phyloP scores from a whole-genome alignment of 2,888 invertebrate species.

The Clusia tigrina region DNA sequence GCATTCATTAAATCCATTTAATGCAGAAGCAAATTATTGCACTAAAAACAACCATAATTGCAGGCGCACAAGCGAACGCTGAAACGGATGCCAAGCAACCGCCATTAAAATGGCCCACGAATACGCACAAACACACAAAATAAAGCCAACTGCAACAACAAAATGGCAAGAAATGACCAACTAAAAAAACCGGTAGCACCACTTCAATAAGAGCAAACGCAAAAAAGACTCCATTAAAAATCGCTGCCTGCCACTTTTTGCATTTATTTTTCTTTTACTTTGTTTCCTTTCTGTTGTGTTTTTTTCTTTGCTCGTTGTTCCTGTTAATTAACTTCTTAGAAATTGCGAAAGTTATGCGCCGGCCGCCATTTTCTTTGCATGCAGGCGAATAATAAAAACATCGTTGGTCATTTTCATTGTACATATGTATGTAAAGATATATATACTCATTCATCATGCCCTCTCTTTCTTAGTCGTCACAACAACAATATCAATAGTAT shows the following conservation, averaged over 20 bases:
- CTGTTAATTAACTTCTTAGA: conserved; percentile 54
- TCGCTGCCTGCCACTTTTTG: neutral
- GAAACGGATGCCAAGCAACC: conserved; percentile 35
- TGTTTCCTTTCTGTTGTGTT: conserved; percentile 29
- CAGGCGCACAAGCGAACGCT: conserved; percentile 40
- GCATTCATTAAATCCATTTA: conserved; percentile 62
- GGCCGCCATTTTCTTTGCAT: conserved; percentile 15
- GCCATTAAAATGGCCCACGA: conserved; percentile 55
- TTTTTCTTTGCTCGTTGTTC: conserved; percentile 22
- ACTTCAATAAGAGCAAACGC: neutral
- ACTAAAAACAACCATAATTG: conserved; percentile 54
- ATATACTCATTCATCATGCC: too few species aligned
- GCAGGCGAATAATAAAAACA: neutral
- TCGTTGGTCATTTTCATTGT: neutral
- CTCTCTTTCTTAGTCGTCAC: conserved; percentile 54
- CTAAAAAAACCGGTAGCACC: neutral
- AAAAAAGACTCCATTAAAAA: too few species aligned
- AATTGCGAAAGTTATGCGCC: conserved; percentile 31
- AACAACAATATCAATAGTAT: neutral
- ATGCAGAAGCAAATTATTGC: conserved; percentile 58
- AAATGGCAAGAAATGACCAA: conserved; percentile 3
- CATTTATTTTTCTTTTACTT: neutral
- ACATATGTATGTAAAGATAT: too few species aligned
- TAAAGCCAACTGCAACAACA: conserved; percentile 11
- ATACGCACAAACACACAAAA: conserved; percentile 36